Percentiles rank a stretch among this genome's conserved stretches.
phyloP scores from a whole-genome alignment of 2,113 vertebrate species.

The Saimiri boliviensis region DNA sequence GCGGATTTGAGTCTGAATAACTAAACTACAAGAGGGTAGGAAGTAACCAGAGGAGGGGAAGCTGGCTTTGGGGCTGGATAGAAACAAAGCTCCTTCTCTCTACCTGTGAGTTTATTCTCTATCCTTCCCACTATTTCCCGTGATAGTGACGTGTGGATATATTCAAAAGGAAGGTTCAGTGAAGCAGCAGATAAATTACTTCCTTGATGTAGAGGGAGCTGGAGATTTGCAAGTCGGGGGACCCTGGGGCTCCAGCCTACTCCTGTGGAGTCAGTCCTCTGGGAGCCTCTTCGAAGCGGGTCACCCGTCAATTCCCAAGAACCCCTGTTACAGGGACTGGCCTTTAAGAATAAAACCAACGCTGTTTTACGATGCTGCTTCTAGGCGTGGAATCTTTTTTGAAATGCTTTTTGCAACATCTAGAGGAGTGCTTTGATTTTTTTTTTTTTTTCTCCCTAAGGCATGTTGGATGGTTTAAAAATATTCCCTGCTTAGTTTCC shows the following conservation, averaged over 20 bases:
- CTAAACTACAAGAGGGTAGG: not conserved
- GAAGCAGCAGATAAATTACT: constrained; percentile 26
- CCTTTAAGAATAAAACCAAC: constrained; percentile 49
- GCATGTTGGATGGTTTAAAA: constrained; percentile 58
- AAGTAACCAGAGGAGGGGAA: constrained; percentile 36
- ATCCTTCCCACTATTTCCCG: not conserved
- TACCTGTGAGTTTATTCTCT: not conserved
- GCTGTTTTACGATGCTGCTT: not conserved
- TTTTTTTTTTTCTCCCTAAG: not conserved
- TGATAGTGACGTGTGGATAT: not conserved
- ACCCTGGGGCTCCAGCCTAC: not conserved
- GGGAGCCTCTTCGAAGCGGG: not conserved
- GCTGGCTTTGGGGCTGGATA: not conserved
- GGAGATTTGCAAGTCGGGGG: not conserved
- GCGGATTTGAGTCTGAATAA: not conserved
- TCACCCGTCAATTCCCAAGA: not conserved
- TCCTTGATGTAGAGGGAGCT: not conserved
- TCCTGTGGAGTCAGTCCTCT: not conserved
- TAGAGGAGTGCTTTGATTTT: constrained; percentile 8
- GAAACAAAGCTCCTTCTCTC: constrained; percentile 12
- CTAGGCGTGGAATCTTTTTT: constrained; percentile 40
- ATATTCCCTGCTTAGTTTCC: constrained; percentile 66
- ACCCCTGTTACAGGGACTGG: not conserved
- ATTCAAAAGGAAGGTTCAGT: not conserved
- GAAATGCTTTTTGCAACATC: constrained; percentile 51